Evolutionary conservation across 2,888 invertebrate species (phyloP), one percentile per base, ranked within the genome.

Genomic region (Dorcus parallelipipedus): DNA sequence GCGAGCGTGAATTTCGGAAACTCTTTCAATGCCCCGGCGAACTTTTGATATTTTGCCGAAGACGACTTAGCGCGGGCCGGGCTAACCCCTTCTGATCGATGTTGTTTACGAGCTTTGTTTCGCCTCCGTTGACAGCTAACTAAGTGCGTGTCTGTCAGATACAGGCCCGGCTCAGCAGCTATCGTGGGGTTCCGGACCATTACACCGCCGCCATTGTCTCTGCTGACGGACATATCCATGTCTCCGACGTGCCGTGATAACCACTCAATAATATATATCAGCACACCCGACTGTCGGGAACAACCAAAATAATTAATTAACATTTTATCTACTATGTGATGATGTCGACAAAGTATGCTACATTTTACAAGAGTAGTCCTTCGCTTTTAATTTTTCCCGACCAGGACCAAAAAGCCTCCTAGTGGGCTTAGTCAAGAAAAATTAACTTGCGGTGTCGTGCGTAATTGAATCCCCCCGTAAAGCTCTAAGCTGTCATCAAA

Each of bases 121-220:
- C 59, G 64, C 58, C 60, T 60, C 61, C 63, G 67, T 67, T 72
- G 72, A 73, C 72, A 73, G 72, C 72, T 72, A 73, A 73, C 74
- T 74, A 74, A 74, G 74, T 74, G 71, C 71, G 71, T 72, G 72
- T 71, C 71, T 74, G 74, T 73, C 73, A 73, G 68, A 69, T 65
- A 65, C 74, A 74, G 71, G 68, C 69, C 63, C 64, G 60, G 63
- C 63, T 64, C 63, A 59, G 60, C 65, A 65, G 66, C 65, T 69
- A 69, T 69, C 69, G 65, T 69, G 61, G 66, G 67, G 69, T 70
- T 70, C 70, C 69, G 68, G 65, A 64, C 69, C 70, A 70, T 70
- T 70, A 70, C 69, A 68, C 68, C 64, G 58, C 62, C 52, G 55
- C 67, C 62, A 67, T 70, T 67, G 68, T 69, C 66, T 69, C 66